A percentile compares a stretch with the other conserved stretches of the same genome.
These are phyloP conservation scores for Apodemus agrarius DNA, from an alignment of 2,797 vertebrate genomes.

Conservation along the genomic window DNA sequence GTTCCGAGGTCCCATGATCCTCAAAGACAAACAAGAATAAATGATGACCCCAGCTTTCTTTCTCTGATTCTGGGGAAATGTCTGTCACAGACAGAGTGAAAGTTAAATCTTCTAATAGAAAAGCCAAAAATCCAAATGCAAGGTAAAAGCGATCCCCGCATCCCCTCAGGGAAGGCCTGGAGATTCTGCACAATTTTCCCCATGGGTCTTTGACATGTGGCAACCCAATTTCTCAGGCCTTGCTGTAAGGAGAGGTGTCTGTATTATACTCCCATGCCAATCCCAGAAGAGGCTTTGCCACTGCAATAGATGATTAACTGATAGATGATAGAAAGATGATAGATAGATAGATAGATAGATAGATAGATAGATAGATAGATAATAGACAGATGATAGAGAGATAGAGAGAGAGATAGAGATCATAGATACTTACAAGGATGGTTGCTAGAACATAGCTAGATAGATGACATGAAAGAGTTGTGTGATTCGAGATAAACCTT, in stretches of 20 bases:
- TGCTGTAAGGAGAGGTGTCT: neutral
- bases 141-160: neutral
- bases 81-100: neutral
- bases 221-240: neutral
- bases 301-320: neutral
- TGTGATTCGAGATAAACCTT: neutral
- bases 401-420: neutral
- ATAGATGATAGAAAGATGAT: neutral
- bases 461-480: neutral
- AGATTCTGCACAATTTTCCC: neutral
- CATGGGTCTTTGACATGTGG: neutral
- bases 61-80: neutral
- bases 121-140: neutral
- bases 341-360: neutral
- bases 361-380: neutral
- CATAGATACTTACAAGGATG: neutral
- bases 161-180: neutral
- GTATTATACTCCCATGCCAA: neutral
- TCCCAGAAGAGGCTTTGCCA: neutral
- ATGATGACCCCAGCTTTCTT: neutral
- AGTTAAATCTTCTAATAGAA: neutral
- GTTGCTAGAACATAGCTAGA: neutral
- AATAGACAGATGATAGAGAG: neutral
- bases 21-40: neutral
- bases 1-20: neutral